Evolutionary conservation across 1,140 invertebrate species (phyloP).

Genomic region (Luehdorfia chinensis): DNA sequence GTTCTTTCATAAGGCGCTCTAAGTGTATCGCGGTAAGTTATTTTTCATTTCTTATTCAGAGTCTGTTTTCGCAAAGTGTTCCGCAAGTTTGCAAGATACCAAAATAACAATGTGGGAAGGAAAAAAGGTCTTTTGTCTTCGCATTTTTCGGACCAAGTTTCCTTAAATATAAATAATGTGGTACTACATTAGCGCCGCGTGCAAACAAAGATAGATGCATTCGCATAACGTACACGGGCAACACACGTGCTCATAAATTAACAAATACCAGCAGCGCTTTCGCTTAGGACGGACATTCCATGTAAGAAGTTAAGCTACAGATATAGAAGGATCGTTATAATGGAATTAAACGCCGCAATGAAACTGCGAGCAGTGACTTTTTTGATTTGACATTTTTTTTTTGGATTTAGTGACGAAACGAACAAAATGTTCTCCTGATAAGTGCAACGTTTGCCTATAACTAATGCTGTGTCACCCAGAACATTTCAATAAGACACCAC

Average conservation of each 20-base stretch:
- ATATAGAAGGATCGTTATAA: neutral
- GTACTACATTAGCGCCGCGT: conserved; percentile 2
- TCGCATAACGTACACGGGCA: conserved; percentile 2
- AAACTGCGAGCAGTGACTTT: too few species aligned
- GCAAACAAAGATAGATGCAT: conserved; percentile 14
- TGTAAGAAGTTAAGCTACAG: conserved; percentile 5
- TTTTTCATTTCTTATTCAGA: conserved; percentile 15
- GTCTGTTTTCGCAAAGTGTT: conserved; percentile 7
- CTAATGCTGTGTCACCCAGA: too few species aligned
- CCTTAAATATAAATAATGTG: conserved; percentile 6
- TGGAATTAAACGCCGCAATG: too few species aligned
- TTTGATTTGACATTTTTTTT: too few species aligned
- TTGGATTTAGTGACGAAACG: too few species aligned
- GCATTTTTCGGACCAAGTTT: neutral
- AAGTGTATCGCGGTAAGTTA: conserved; percentile 11
- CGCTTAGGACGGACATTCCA: conserved; percentile 7
- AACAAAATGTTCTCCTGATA: too few species aligned
- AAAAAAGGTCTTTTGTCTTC: neutral
- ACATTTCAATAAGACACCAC: too few species aligned
- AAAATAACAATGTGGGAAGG: conserved; percentile 1
- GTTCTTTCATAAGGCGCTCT: conserved; percentile 6
- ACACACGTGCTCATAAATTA: conserved; percentile 15
- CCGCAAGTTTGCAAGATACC: conserved; percentile 9
- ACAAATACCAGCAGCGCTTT: conserved; percentile 10
- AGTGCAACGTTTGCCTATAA: too few species aligned